Percentiles rank a stretch among this genome's conserved stretches.
phyloP scores from a whole-genome alignment of 2,113 vertebrate genomes.

The Ptilonorhynchus violaceus region DNA sequence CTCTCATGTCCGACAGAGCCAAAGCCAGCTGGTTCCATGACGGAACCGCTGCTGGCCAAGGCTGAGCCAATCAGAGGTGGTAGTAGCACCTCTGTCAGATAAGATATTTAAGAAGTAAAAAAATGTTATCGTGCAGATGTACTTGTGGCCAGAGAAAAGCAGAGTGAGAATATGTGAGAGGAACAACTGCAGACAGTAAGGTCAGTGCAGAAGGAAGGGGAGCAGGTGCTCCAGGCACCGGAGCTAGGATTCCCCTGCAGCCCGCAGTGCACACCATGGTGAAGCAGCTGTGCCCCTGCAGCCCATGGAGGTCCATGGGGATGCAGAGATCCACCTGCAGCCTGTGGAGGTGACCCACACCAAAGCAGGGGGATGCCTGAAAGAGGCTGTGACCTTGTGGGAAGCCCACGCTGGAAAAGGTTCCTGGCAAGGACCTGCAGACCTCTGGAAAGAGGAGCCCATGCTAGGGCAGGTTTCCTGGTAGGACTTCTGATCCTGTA shows the following conservation, averaged over 20 bases:
- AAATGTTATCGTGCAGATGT: too few species aligned
- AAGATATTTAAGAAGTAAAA: not conserved
- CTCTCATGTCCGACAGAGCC: not conserved
- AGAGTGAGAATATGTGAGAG: not conserved
- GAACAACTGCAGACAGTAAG: not conserved
- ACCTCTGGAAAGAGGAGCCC: not conserved
- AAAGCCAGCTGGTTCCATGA: not conserved
- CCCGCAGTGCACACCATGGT: accelerated
- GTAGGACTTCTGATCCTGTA: not conserved
- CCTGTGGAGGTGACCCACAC: accelerated
- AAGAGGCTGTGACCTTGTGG: not conserved
- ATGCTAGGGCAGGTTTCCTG: not conserved
- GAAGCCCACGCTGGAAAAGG: not conserved
- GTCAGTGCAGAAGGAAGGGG: not conserved
- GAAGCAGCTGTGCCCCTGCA: too few species aligned
- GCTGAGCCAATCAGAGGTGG: not conserved
- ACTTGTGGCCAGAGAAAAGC: not conserved
- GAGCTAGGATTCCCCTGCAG: not conserved
- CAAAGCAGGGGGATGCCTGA: not conserved
- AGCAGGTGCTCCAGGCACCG: not conserved
- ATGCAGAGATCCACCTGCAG: too few species aligned
- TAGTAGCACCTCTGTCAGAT: not conserved
- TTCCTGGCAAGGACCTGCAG: not conserved
- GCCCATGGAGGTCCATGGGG: too few species aligned
- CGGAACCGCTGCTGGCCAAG: accelerated